These are phyloP conservation scores for Rhagonycha fulva DNA, from an alignment of 2,888 invertebrate species.

Conservation along the genomic window DNA sequence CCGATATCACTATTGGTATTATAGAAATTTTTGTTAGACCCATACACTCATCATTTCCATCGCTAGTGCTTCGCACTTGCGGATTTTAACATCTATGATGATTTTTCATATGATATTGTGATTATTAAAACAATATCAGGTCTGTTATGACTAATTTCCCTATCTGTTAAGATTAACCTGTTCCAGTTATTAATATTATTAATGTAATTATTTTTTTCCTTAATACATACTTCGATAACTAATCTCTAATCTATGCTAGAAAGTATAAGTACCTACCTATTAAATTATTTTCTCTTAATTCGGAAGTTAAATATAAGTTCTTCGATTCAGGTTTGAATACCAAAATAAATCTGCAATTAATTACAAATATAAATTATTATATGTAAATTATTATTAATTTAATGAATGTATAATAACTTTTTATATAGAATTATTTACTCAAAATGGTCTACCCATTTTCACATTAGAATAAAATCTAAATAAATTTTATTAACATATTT, in stretches of 20 bases:
- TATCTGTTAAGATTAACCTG: too few species aligned
- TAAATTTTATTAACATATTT: too few species aligned
- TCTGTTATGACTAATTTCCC: too few species aligned
- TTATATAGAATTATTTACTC: neutral
- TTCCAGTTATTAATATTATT: too few species aligned
- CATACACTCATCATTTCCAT: too few species aligned
- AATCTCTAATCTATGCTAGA: neutral
- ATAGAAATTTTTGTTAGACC: too few species aligned
- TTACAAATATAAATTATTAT: neutral
- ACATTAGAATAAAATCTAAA: neutral
- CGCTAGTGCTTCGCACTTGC: too few species aligned
- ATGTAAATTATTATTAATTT: neutral
- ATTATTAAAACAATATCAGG: too few species aligned
- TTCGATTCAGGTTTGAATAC: slow-evolving; percentile 15
- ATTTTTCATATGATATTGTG: too few species aligned
- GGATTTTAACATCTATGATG: too few species aligned
- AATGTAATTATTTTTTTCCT: neutral
- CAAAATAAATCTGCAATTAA: slow-evolving; percentile 13
- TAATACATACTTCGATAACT: neutral
- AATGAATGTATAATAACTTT: too few species aligned
- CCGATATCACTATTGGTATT: too few species aligned
- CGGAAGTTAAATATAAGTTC: neutral
- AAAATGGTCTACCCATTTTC: neutral
- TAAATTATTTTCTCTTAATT: neutral
- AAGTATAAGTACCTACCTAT: neutral